Conservation (phyloP, 2,797 vertebrate species). For the Leptodactylus fallax region DNA sequence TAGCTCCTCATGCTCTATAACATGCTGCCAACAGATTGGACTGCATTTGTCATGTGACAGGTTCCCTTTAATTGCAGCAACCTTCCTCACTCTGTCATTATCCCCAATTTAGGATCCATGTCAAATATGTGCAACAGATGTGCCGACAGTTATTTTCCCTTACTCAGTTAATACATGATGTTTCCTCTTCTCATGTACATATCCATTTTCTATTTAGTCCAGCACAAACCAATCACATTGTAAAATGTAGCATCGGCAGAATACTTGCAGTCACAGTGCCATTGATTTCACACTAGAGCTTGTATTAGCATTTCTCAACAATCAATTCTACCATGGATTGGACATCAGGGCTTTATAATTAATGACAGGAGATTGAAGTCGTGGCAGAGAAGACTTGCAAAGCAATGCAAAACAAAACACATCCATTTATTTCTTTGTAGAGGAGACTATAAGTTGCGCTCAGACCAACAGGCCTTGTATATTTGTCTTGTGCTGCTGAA, state of each 20-base stretch:
- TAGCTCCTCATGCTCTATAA: no score
- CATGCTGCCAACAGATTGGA: no score
- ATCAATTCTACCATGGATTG: conserved; percentile 59
- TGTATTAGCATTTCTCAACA: conserved; percentile 62
- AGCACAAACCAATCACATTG: conserved; percentile 38
- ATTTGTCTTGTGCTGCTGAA: not conserved
- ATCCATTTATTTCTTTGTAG: conserved; percentile 21
- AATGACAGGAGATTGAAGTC: conserved; percentile 60
- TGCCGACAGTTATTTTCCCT: no score
- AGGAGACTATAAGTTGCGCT: not conserved
- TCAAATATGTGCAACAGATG: not conserved
- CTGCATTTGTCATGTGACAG: no score
- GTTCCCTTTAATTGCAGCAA: no score
- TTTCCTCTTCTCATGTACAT: conserved; percentile 11
- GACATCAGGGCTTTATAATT: conserved; percentile 60
- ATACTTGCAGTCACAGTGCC: conserved; percentile 48
- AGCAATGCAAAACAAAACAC: conserved; percentile 45
- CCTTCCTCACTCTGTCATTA: no score
- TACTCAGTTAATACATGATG: not conserved
- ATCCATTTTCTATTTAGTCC: conserved; percentile 38
- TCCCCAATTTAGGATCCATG: not conserved
- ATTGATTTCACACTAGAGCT: conserved; percentile 58
- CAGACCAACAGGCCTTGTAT: not conserved
- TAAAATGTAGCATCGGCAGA: conserved; percentile 58
- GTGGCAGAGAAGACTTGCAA: conserved; percentile 45